Conservation (phyloP, 2,888 invertebrate species). For the Entomobrya multifasciata region DNA sequence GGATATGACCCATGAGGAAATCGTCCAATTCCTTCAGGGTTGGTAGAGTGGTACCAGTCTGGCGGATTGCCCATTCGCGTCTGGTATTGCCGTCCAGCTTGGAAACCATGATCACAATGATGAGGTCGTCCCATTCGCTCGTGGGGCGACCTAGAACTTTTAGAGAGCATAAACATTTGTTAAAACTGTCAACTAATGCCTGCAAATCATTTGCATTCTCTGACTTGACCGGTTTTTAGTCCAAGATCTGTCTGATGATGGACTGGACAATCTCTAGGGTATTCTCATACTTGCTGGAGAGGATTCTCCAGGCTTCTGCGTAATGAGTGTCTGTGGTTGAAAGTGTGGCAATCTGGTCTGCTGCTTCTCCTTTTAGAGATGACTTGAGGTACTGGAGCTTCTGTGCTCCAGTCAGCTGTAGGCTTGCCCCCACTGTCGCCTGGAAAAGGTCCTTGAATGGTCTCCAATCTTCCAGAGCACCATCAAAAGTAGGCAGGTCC, state of each 20-base stretch:
- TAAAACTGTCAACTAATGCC: not conserved
- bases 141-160: not conserved
- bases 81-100: not conserved
- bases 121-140: not conserved
- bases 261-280: not conserved
- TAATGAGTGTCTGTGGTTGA: not conserved
- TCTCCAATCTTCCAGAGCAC: constrained; percentile 53
- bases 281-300: not conserved
- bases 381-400: constrained; percentile 61
- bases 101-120: not conserved
- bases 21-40: not conserved
- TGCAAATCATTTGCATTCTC: not conserved
- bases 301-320: not conserved
- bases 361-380: not conserved
- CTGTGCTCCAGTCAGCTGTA: too few relatives aligned
- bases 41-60: not conserved
- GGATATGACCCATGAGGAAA: not conserved
- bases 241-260: not conserved
- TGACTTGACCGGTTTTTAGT: not conserved
- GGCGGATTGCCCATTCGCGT: not conserved
- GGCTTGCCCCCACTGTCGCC: constrained; percentile 20
- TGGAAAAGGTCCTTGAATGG: constrained; percentile 56
- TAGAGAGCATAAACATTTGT: not conserved
- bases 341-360: not conserved
- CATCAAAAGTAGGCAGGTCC: constrained; percentile 54